Base-by-base conservation (phyloP, 2,113 vertebrate species). In the Colinus virginianus region DNA sequence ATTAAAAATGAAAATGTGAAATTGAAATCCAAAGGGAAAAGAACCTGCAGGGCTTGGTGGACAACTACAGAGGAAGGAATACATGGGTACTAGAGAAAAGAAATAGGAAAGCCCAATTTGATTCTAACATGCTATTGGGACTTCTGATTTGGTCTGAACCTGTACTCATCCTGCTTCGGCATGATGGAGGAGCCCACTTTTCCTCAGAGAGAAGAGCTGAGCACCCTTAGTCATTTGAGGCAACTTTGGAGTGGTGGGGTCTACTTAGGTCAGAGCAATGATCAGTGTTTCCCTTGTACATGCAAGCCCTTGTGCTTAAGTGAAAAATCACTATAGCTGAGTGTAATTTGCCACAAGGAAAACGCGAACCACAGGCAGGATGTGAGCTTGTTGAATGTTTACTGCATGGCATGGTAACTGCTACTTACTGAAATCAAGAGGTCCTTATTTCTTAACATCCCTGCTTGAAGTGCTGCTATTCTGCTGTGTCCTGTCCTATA, bases 101-200 rank as follows among this genome's bases (percentile, higher is more conserved):
- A 81, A 71, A 48, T 34, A 68, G 22, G n/a, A 67, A 38, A 70
- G 13, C 2, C 6, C 17, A 7, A 67, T 94, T 79, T 32, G 30
- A 58, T 72, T 79, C 40, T 48, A 48, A n/a, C 5, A 1, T 69
- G 25, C 2, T 67, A 23, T 1, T 0, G 4, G 4, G 2, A 34
- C 75, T 93, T 93, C 43, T 68, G 38, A 7, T 7, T 9, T 86
- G 7, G 8, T 58, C 30, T 62, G 40, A 74, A 51, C 8, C 30
- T 84, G 3, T 42, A 42, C 49, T 81, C 22, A 20, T 49, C 48
- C 22, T 7, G 2, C 32, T 82, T 22, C 2, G 1, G 28, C 25
- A 13, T 26, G 32, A 53, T 6, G 64, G 18, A 46, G 5, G 0
- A 21, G 11, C 78, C 23, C 21, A 75, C 32, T 75, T 55, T 51